Conservation (phyloP, 1,140 invertebrate genomes). For the Drosophila elegans region DNA sequence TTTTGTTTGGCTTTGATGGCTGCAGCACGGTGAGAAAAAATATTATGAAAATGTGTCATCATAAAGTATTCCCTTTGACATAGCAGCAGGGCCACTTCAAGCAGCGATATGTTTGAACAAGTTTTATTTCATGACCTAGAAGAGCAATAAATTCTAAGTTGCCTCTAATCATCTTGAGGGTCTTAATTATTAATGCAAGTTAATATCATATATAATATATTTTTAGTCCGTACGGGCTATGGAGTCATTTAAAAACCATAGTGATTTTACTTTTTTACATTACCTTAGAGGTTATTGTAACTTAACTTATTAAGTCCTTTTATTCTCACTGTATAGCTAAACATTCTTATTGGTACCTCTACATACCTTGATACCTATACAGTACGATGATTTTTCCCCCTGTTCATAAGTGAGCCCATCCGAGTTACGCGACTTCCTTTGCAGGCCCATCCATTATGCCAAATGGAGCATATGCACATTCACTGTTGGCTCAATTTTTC, state of each 20-base stretch:
- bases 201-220: too few relatives aligned
- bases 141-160: not conserved
- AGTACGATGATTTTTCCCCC: not conserved
- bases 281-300: too few relatives aligned
- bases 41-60: not conserved
- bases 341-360: not conserved
- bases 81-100: not conserved
- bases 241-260: too few relatives aligned
- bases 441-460: constrained; percentile 45
- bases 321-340: not conserved
- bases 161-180: too few relatives aligned
- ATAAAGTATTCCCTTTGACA: not conserved
- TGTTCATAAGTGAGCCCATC: constrained; percentile 9
- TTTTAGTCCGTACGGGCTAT: too few relatives aligned
- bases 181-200: too few relatives aligned
- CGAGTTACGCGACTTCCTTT: constrained; percentile 21
- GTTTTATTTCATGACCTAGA: not conserved
- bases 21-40: constrained; percentile 4
- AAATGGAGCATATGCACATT: constrained; percentile 41
- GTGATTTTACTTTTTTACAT: too few relatives aligned
- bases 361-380: not conserved
- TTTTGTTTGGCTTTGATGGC: constrained; percentile 34
- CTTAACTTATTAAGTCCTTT: too few relatives aligned
- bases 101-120: not conserved
- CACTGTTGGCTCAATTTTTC: constrained; percentile 41